A percentile compares a stretch with the other conserved stretches of the same genome.
These are phyloP conservation scores for Iphiclides podalirius DNA, from an alignment of 2,888 invertebrate species.

Conservation along the genomic window DNA sequence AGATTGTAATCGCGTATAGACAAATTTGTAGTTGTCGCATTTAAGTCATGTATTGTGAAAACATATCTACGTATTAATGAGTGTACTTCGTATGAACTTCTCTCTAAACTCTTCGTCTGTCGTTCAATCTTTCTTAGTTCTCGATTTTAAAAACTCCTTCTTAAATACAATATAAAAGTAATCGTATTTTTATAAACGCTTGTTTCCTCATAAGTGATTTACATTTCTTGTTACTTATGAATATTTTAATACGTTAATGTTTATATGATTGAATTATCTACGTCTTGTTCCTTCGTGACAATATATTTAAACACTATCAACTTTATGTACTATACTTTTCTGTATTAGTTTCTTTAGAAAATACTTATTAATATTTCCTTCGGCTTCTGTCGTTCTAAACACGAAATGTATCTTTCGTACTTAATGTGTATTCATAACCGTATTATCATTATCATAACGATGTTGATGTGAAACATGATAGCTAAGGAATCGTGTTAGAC, in stretches of 20 bases:
- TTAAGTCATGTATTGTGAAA: constrained; percentile 74
- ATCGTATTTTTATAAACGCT: constrained; percentile 11
- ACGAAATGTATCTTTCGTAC: constrained; percentile 46
- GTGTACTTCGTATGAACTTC: constrained; percentile 60
- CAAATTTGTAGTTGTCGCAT: constrained; percentile 74
- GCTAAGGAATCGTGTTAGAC: constrained; percentile 80
- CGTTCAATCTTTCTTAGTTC: constrained; percentile 36
- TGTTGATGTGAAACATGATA: constrained; percentile 78
- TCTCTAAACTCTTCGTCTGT: constrained; percentile 35
- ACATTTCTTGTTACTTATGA: constrained; percentile 21
- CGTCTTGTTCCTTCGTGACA: constrained; percentile 69
- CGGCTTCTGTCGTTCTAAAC: constrained; percentile 27
- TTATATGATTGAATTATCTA: constrained; percentile 41
- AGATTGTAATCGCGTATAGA: constrained; percentile 71
- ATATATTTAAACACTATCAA: constrained; percentile 33
- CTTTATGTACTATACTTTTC: constrained; percentile 22
- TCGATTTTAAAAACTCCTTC: constrained; percentile 16
- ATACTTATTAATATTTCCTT: constrained; percentile 11
- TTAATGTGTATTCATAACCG: constrained; percentile 65
- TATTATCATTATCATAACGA: constrained; percentile 58
- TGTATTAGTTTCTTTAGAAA: constrained; percentile 17
- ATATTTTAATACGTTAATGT: constrained; percentile 29
- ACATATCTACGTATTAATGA: constrained; percentile 61
- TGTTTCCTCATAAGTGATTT: constrained; percentile 20
- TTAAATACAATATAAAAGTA: constrained; percentile 23